Evolutionary conservation across 2,797 vertebrate genomes (phyloP), one percentile per base, ranked within the genome.

Genomic region (Lacerta agilis): DNA sequence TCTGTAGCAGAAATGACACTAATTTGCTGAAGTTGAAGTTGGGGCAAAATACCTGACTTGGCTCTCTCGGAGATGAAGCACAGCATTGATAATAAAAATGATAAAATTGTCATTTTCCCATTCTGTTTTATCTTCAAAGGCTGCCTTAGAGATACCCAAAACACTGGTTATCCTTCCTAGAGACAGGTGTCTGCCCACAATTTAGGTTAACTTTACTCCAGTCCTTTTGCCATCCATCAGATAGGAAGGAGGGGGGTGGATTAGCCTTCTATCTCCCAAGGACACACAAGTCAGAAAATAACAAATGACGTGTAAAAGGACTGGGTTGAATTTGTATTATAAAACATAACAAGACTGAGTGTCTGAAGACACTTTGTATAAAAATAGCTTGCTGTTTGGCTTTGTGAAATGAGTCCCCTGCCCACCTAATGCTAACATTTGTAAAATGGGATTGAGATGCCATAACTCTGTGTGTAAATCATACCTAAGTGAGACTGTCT

Each of bases 101-200:
- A 72, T 61, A 55, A 71, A 33, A 49, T 77, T 27, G 20, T 55
- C 49, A 58, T 81, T 41, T 41, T 73, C 3, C 66, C 43, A 58
- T 69, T 86, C 61, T 72, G 29, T 25, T 76, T 29, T 33, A 72
- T 88, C 58, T 66, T n/a, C 80, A 77, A 67, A 92, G 33, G 25
- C 41, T 78, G 33, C 29, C 66, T 78, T 64, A 25, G 36, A 36
- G 45, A 4, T 29, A 33, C 33, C 33, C 33, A 33, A 33, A 33
- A 33, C 25, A 55, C 13, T 45, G 71, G 18, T 2, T 76, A 7
- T 43, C 71, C 82, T 77, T 11, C 75, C 69, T 33, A 72, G 18
- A 69, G 66, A 33, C 33, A 9, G 45, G 45, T 61, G 36, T 18
- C 17, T 86, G 18, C 18, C 25, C 45, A 45, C 58, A 66, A 18